Percentiles rank a stretch among this genome's conserved stretches.
phyloP scores from a whole-genome alignment of 2,888 invertebrate species.

The Falcaria lacertinaria region DNA sequence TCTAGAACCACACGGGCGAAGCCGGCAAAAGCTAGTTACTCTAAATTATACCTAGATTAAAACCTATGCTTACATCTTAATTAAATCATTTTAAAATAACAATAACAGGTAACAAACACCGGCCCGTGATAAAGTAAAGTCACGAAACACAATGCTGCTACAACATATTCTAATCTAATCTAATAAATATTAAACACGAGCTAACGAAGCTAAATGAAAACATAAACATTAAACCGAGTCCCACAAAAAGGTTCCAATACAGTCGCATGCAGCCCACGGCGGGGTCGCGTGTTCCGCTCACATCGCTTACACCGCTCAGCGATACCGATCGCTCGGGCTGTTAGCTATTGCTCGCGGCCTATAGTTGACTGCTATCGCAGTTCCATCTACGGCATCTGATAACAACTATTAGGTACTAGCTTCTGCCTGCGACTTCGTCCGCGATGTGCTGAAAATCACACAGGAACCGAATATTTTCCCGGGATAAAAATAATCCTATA shows the following conservation, averaged over 20 bases:
- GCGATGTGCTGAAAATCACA: no score
- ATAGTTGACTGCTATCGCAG: neutral
- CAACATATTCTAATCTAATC: neutral
- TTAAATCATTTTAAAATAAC: no score
- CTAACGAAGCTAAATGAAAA: neutral
- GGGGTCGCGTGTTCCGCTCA: neutral
- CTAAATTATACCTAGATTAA: no score
- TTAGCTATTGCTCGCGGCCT: neutral
- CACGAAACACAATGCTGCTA: neutral
- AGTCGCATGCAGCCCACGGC: neutral
- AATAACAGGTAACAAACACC: no score
- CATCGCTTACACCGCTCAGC: neutral
- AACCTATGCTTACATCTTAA: no score
- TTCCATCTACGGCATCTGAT: neutral
- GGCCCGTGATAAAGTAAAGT: no score
- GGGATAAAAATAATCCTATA: no score
- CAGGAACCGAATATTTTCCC: no score
- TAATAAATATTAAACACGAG: neutral
- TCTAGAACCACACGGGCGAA: no score
- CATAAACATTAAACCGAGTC: neutral
- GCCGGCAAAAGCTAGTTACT: no score
- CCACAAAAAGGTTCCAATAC: neutral
- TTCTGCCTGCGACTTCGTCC: no score
- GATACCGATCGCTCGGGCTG: neutral
- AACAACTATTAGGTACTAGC: neutral